A percentile compares a stretch with the other conserved stretches of the same genome.
These are phyloP conservation scores for Nemapogon koenigi DNA, from an alignment of 2,888 invertebrate species.

Conservation along the genomic window DNA sequence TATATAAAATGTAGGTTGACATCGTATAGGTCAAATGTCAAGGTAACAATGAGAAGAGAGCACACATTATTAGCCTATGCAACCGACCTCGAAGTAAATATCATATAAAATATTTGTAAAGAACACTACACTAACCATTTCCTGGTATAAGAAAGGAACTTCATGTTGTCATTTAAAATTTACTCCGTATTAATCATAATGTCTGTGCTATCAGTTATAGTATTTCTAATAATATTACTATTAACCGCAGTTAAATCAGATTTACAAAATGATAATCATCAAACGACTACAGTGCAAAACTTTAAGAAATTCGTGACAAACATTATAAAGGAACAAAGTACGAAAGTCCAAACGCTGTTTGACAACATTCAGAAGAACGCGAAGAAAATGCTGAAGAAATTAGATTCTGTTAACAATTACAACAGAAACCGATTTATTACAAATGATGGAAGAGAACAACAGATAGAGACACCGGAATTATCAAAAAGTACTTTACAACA, in stretches of 20 bases:
- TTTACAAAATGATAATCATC: slow-evolving; percentile 22
- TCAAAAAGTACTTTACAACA: not conserved
- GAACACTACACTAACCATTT: slow-evolving; percentile 1
- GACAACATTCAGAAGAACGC: slow-evolving; percentile 48
- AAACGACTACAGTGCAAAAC: slow-evolving; percentile 22
- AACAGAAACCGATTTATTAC: slow-evolving; percentile 9
- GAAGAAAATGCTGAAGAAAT: slow-evolving; percentile 38
- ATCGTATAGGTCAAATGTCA: slow-evolving; percentile 59
- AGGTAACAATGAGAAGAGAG: slow-evolving; percentile 21
- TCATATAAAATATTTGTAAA: slow-evolving; percentile 32
- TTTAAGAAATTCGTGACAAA: slow-evolving; percentile 40
- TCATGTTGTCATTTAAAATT: slow-evolving; percentile 34
- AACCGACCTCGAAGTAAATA: slow-evolving; percentile 32
- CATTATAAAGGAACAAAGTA: slow-evolving; percentile 46
- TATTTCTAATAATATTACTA: slow-evolving; percentile 32
- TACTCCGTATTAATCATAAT: slow-evolving; percentile 28
- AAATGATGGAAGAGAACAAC: slow-evolving; percentile 11
- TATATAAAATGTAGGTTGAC: slow-evolving; percentile 7
- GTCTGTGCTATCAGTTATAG: slow-evolving; percentile 36
- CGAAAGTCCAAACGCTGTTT: slow-evolving; percentile 39
- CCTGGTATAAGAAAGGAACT: slow-evolving; percentile 21
- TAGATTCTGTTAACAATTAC: slow-evolving; percentile 33
- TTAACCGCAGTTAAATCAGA: slow-evolving; percentile 33
- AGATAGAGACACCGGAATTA: slow-evolving; percentile 14
- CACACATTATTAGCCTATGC: slow-evolving; percentile 29